phyloP scores from a whole-genome alignment of 1,140 invertebrate genomes.

The Chironomus tepperi region DNA sequence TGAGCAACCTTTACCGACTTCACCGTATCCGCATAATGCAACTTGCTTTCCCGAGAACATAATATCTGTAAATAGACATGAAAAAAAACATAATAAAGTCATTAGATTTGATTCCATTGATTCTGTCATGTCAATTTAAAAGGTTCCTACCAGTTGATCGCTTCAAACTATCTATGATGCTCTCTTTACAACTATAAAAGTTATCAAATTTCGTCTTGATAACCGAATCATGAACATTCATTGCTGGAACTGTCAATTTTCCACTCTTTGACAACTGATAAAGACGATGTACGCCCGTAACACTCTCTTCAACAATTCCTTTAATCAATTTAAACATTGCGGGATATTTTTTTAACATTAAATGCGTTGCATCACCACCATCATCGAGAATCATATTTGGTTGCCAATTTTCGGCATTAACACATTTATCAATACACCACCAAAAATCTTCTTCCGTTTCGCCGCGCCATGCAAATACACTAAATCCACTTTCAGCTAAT shows the following conservation, averaged over 20 bases:
- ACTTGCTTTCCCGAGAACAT: slow-evolving; percentile 99
- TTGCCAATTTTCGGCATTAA: slow-evolving; percentile 87
- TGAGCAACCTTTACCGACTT: slow-evolving; percentile 96
- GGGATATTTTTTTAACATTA: slow-evolving; percentile 95
- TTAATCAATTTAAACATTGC: slow-evolving; percentile 92
- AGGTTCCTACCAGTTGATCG: slow-evolving; percentile 31
- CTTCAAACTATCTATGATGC: slow-evolving; percentile 32
- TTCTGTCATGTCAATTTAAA: no score
- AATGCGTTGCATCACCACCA: slow-evolving; percentile 92
- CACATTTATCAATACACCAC: slow-evolving; percentile 96
- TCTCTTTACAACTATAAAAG: slow-evolving; percentile 56
- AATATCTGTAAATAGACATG: slow-evolving; percentile 90
- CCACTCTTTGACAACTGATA: slow-evolving; percentile 93
- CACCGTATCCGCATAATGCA: slow-evolving; percentile 93
- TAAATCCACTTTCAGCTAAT: slow-evolving; percentile 78
- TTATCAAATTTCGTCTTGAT: slow-evolving; percentile 99
- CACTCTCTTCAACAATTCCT: slow-evolving; percentile 96
- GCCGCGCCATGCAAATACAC: slow-evolving; percentile 91
- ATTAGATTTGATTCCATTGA: neutral
- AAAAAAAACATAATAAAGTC: slow-evolving; percentile 41
- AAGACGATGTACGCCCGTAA: slow-evolving; percentile 92
- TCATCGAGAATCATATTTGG: slow-evolving; percentile 99
- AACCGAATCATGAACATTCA: slow-evolving; percentile 98
- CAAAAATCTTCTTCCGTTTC: slow-evolving; percentile 97
- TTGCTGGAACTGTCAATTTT: slow-evolving; percentile 92